Evolutionary conservation across 2,888 invertebrate species (phyloP), one percentile per base, ranked within the genome.

Genomic region (Oasisia sp.): DNA sequence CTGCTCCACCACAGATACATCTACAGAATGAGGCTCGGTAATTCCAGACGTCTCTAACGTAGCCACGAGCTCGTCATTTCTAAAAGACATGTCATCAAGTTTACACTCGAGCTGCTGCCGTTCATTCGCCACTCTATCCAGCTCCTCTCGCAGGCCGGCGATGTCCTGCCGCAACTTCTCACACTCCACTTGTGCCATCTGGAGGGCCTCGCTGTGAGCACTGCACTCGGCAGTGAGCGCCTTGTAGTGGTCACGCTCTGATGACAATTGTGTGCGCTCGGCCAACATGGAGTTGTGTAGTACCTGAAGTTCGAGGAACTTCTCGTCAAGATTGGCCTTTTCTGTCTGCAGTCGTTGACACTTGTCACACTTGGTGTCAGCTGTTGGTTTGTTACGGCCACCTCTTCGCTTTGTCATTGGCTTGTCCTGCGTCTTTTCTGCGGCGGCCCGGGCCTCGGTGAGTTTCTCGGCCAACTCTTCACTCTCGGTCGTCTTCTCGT

Each of bases 401-500:
- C 5, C 27, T 58, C 38, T 91, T 92, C 19, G 5, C 44, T 32
- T 19, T 32, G 74, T 89, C 19, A 8, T 19, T 9, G 27, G n/a
- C 44, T 45, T 8, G 8, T 50, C 91, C 32, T 44, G 32, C n/a
- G 38, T 50, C 91, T 45, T 91, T 14, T 91, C 45, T 12, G 14
- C 50, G 0, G 50, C 50, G 14, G 50, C 9, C 50, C 9, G 50
- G 14, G 9, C 50, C 50, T 50, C 50, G 9, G 12, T 50, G 50
- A 91, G 91, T 27, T 11, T 38, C 32, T 91, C 91, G 12, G 91
- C 32, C 91, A 32, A 45, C 45, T 45, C 32, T 45, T 38, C 27
- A 44, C 19, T 50, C 56, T 92, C 56, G 56, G 32, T 50, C 44
- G 9, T n/a, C 74, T n/a, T 38, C 74, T 91, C 91, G n/a, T 93